These are phyloP conservation scores for Porites cylindrica DNA, from an alignment of 92 coral and sea anemone genomes.

Conservation along the genomic window DNA sequence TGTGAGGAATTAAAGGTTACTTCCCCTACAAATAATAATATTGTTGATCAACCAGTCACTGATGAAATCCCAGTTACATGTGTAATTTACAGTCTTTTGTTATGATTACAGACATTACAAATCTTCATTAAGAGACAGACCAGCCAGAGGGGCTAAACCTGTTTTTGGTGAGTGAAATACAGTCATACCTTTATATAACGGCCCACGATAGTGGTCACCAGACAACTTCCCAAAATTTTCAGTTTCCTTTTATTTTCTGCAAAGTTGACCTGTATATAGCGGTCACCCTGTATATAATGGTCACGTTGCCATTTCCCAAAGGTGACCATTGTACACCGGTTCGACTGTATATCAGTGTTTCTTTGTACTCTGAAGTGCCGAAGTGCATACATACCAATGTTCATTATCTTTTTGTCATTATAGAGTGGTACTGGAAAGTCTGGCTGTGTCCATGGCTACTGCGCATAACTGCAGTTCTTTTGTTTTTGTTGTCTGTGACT, in stretches of 20 bases:
- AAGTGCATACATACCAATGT: too few species aligned
- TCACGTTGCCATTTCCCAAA: too few species aligned
- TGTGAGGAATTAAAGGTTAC: too few species aligned
- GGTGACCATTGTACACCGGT: too few species aligned
- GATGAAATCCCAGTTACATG: not conserved
- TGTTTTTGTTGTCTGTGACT: slow-evolving; percentile 78
- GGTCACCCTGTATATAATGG: too few species aligned
- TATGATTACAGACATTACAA: slow-evolving; percentile 72
- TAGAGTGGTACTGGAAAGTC: slow-evolving; percentile 98
- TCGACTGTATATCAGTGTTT: not conserved
- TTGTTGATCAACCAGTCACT: not conserved
- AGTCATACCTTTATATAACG: too few species aligned
- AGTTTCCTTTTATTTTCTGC: too few species aligned
- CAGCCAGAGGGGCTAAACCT: slow-evolving; percentile 66
- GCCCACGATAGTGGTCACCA: too few species aligned
- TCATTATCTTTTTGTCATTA: not conserved
- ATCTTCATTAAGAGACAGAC: slow-evolving; percentile 75
- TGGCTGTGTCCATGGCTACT: slow-evolving; percentile 89
- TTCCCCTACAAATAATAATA: too few species aligned
- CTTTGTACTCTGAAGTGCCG: too few species aligned
- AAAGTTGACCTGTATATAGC: too few species aligned
- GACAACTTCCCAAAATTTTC: too few species aligned
- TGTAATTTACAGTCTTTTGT: not conserved
- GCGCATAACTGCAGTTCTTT: slow-evolving; percentile 80
- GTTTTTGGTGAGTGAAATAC: slow-evolving; percentile 68